Conservation (phyloP, 2,113 vertebrate genomes). For the Azemiops feae region DNA sequence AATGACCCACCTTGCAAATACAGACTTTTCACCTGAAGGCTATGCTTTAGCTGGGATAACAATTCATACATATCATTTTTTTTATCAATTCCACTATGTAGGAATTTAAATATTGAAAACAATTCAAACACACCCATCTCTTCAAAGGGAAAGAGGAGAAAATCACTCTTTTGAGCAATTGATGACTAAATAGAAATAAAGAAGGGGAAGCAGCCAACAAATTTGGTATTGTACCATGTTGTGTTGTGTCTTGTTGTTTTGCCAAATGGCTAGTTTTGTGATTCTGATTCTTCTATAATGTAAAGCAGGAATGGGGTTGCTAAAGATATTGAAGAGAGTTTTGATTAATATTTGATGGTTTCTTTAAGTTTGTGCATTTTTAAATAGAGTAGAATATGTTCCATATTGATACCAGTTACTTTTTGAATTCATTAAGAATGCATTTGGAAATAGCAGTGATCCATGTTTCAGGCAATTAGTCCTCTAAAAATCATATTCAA, state of each 20-base stretch:
- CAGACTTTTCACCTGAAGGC: background rate
- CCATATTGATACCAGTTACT: background rate
- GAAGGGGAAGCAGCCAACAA: too few relatives aligned
- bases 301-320: background rate
- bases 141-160: background rate
- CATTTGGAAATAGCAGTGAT: background rate
- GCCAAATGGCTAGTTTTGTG: background rate
- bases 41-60: background rate
- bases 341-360: background rate
- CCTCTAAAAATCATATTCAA: background rate
- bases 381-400: background rate
- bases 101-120: background rate
- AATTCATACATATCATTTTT: background rate
- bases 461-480: background rate
- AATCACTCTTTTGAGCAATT: background rate
- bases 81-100: background rate
- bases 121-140: background rate
- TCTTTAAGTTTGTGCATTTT: background rate
- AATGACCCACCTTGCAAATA: background rate
- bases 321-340: background rate
- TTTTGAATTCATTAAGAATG: background rate
- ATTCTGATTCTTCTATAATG: background rate
- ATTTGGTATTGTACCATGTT: background rate
- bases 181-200: background rate
- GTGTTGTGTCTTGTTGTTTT: background rate